Conservation (phyloP, 2,888 invertebrate species). For the Sussaba pulchella region DNA sequence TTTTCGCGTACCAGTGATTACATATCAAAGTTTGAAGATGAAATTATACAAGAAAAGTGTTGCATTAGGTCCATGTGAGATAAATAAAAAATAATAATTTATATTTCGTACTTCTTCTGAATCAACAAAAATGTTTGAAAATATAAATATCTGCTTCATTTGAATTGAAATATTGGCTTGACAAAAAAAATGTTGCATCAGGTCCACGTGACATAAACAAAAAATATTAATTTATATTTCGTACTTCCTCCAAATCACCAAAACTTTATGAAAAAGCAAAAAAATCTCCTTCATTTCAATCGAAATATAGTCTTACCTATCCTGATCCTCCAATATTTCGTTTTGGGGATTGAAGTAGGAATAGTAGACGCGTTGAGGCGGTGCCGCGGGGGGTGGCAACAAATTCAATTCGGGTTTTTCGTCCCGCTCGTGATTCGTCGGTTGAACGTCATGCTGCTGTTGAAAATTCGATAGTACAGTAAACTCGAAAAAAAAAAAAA, state of each 20-base stretch:
- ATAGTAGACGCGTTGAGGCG: constrained; percentile 87
- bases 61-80: too few species aligned
- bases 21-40: background rate
- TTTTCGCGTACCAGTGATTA: background rate
- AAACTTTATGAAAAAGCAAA: too few species aligned
- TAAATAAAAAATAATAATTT: too few species aligned
- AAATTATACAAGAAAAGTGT: too few species aligned
- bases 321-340: constrained; percentile 88
- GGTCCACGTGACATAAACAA: background rate
- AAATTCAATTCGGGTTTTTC: constrained; percentile 79
- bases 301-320: constrained; percentile 86
- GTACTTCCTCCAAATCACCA: too few species aligned
- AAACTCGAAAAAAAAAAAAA: constrained; percentile 37
- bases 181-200: background rate
- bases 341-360: constrained; percentile 90
- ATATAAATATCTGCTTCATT: too few species aligned
- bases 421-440: constrained; percentile 90
- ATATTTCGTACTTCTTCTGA: too few species aligned
- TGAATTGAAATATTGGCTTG: too few species aligned
- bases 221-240: background rate
- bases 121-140: too few species aligned
- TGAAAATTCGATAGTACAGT: constrained; percentile 47
- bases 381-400: constrained; percentile 79
- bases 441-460: constrained; percentile 85
- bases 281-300: background rate